Percentiles rank a stretch among this genome's conserved stretches.
phyloP scores from a whole-genome alignment of 2,888 invertebrate genomes.

The Adelphocoris suturalis region DNA sequence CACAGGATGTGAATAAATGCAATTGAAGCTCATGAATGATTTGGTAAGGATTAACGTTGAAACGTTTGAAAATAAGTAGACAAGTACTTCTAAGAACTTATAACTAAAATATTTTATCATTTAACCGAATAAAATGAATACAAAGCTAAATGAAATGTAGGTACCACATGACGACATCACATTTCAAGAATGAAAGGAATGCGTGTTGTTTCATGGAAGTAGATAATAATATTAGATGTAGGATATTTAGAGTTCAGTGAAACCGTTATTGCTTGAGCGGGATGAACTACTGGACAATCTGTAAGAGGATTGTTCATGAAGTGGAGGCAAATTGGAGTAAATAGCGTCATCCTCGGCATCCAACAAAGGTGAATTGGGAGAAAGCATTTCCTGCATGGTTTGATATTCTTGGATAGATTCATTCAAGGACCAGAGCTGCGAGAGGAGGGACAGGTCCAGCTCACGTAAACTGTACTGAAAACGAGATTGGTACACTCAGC shows the following conservation, averaged over 20 bases:
- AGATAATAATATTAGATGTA: too few species aligned
- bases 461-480: conserved; percentile 91
- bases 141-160: neutral
- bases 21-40: too few species aligned
- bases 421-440: conserved; percentile 94
- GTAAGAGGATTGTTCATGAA: conserved; percentile 73
- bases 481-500: neutral
- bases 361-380: conserved; percentile 76
- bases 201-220: neutral
- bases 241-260: conserved; percentile 74
- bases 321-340: conserved; percentile 74
- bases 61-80: neutral
- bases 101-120: neutral
- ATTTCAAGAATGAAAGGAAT: conserved; percentile 17
- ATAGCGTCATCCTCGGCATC: conserved; percentile 76
- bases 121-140: neutral
- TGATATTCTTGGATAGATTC: conserved; percentile 95
- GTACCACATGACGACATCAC: conserved; percentile 15
- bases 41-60: too few species aligned
- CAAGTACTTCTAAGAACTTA: neutral
- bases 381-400: conserved; percentile 81
- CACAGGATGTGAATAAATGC: too few species aligned
- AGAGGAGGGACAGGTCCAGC: conserved; percentile 91
- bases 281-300: conserved; percentile 75
- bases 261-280: conserved; percentile 75